Conservation (phyloP, 2,797 vertebrate genomes). For the Philypnodon macrostomus region DNA sequence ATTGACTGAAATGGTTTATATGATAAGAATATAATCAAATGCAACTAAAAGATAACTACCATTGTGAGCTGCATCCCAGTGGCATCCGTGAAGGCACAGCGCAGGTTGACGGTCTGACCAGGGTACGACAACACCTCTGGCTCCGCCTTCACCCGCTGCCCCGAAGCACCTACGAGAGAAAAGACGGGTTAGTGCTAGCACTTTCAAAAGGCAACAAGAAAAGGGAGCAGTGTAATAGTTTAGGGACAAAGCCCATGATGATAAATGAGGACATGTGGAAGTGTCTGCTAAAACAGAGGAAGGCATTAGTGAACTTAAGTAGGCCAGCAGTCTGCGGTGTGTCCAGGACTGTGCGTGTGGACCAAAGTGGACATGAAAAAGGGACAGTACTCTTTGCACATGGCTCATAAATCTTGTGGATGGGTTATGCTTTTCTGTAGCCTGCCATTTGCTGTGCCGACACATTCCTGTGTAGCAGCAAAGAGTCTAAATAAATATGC, state of each 20-base stretch:
- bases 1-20: too few relatives aligned
- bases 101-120: conserved; percentile 76
- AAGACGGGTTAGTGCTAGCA: conserved; percentile 27
- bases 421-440: conserved; percentile 54
- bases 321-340: conserved; percentile 63
- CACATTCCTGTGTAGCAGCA: conserved; percentile 65
- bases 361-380: conserved; percentile 10
- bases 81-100: conserved; percentile 72
- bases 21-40: too few relatives aligned
- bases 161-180: conserved; percentile 52
- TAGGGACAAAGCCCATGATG: conserved; percentile 45
- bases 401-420: conserved; percentile 67
- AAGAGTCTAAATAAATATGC: conserved; percentile 69
- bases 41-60: conserved; percentile 47
- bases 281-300: conserved; percentile 58
- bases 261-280: conserved; percentile 61
- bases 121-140: conserved; percentile 78
- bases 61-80: conserved; percentile 75
- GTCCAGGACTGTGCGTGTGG: conserved; percentile 42
- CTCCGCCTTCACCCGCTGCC: conserved; percentile 78
- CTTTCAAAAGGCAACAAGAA: conserved; percentile 17
- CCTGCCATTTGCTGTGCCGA: conserved; percentile 67
- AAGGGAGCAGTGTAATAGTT: conserved; percentile 21
- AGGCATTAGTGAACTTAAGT: conserved; percentile 65
- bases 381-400: conserved; percentile 48